phyloP scores from a whole-genome alignment of 2,113 vertebrate genomes.

The Phrynosoma platyrhinos region DNA sequence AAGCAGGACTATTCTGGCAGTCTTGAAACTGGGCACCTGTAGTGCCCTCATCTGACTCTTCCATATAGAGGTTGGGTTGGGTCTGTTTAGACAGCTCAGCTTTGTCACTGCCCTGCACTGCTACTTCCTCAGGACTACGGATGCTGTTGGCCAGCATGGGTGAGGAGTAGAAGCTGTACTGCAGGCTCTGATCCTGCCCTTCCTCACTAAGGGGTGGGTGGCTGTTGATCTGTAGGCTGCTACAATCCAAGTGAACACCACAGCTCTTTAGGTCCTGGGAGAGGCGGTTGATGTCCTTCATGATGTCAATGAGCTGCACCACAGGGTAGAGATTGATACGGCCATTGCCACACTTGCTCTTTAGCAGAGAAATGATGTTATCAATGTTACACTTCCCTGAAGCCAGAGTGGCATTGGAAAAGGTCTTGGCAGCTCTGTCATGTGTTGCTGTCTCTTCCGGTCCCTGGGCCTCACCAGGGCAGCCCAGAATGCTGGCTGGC shows the following conservation, averaged over 20 bases:
- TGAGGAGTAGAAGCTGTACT: conserved; percentile 88
- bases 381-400: conserved; percentile 75
- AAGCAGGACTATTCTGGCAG: conserved; percentile 38
- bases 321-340: conserved; percentile 83
- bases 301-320: conserved; percentile 85
- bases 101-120: conserved; percentile 72
- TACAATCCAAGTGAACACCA: conserved; percentile 87
- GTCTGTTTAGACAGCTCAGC: conserved; percentile 68
- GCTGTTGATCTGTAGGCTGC: conserved; percentile 79
- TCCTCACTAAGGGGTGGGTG: conserved; percentile 68
- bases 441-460: conserved; percentile 60
- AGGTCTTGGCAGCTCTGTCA: conserved; percentile 72
- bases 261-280: conserved; percentile 91
- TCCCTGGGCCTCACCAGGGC: conserved; percentile 65
- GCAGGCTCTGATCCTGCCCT: conserved; percentile 80
- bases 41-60: conserved; percentile 62
- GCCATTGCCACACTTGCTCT: conserved; percentile 80
- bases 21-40: conserved; percentile 71
- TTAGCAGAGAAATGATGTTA: conserved; percentile 75
- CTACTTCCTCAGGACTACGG: conserved; percentile 86
- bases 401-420: conserved; percentile 72
- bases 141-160: conserved; percentile 92
- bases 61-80: conserved; percentile 37
- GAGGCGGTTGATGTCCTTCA: conserved; percentile 90
- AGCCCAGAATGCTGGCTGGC: conserved; percentile 43